Evolutionary conservation across 2,797 vertebrate genomes (phyloP).

Genomic region (Acridotheres tristis): DNA sequence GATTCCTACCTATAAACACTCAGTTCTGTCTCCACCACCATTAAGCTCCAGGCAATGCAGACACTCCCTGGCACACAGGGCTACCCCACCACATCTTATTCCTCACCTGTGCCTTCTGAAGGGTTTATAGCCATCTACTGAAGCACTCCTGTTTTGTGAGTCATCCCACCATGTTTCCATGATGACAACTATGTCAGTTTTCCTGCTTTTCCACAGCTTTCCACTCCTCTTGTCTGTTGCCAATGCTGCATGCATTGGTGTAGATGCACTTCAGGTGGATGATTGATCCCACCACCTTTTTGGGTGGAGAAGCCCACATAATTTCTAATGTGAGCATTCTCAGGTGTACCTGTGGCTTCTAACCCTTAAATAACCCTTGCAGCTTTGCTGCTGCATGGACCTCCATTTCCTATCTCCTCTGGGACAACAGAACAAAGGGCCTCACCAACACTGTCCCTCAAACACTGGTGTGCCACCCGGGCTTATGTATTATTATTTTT

Average conservation of each 20-base stretch:
- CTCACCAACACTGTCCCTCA: neutral
- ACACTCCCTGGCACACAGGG: neutral
- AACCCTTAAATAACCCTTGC: neutral
- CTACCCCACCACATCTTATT: rapidly evolving
- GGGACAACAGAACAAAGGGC: neutral
- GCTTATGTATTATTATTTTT: neutral
- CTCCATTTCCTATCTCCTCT: neutral
- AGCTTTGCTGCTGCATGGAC: neutral
- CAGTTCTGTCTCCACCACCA: neutral
- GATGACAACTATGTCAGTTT: neutral
- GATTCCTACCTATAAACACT: neutral
- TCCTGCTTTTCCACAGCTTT: neutral
- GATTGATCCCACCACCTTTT: neutral
- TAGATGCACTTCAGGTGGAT: neutral
- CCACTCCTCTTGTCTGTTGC: neutral
- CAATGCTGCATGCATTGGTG: rapidly evolving
- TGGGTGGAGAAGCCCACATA: neutral
- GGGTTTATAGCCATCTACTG: neutral
- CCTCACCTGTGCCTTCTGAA: neutral
- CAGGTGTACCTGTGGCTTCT: neutral
- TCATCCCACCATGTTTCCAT: neutral
- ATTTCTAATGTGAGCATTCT: neutral
- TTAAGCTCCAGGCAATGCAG: neutral
- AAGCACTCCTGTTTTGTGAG: neutral
- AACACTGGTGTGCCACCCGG: neutral